Evolutionary conservation across 2,888 invertebrate genomes (phyloP).

Genomic region (Agrilus biguttatus): DNA sequence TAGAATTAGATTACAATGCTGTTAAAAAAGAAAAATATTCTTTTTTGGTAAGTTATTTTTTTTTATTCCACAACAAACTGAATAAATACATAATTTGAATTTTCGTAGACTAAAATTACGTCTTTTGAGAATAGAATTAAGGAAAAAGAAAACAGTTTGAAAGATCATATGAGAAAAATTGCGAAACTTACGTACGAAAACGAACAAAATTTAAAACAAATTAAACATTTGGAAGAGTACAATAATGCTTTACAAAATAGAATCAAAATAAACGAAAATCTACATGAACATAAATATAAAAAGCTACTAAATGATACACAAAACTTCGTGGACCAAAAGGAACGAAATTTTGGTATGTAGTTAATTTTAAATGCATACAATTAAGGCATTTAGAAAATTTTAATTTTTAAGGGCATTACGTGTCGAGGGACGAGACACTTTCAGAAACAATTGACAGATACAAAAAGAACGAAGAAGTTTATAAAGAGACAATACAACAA

Average conservation of each 20-base stretch:
- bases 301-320: constrained; percentile 3
- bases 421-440: constrained; percentile 2
- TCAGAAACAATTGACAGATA: constrained; percentile 5
- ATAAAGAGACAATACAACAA: constrained; percentile 9
- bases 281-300: constrained; percentile 1
- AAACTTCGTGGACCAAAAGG: constrained; percentile 1
- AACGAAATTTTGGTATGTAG: constrained; percentile 4
- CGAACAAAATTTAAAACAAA: neutral
- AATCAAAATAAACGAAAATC: constrained; percentile 2
- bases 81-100: too few relatives aligned
- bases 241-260: neutral
- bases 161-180: too few relatives aligned
- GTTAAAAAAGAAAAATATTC: too few relatives aligned
- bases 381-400: neutral
- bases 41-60: too few relatives aligned
- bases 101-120: too few relatives aligned
- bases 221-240: neutral
- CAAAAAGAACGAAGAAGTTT: constrained; percentile 7
- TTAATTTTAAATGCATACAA: neutral
- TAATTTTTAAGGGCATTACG: constrained; percentile 6
- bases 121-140: too few relatives aligned
- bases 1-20: too few relatives aligned
- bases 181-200: neutral
- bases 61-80: too few relatives aligned
- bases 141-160: too few relatives aligned